Percentiles rank a stretch among this genome's conserved stretches.
phyloP scores from a whole-genome alignment of 2,888 invertebrate species.

The Hypercompe scribonia region DNA sequence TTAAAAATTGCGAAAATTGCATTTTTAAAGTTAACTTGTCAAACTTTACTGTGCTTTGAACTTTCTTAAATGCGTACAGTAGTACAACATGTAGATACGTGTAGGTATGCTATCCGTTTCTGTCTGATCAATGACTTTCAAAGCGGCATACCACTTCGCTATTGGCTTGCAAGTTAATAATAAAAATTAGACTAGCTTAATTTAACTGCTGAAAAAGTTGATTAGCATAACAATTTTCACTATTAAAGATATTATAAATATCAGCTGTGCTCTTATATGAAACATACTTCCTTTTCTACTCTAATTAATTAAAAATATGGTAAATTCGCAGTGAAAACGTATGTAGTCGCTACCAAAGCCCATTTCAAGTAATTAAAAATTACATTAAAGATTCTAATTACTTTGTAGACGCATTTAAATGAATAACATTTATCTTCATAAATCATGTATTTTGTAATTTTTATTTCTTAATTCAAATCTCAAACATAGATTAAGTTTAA shows the following conservation, averaged over 20 bases:
- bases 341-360: not conserved
- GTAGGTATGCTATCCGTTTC: no score
- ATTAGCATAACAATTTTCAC: no score
- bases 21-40: no score
- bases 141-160: no score
- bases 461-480: not conserved
- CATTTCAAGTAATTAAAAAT: not conserved
- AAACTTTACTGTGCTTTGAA: no score
- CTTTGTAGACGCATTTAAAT: constrained; percentile 14
- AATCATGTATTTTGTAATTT: not conserved
- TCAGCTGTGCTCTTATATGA: not conserved
- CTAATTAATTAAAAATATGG: not conserved
- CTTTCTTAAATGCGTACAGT: no score
- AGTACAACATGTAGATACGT: no score
- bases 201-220: no score
- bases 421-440: not conserved
- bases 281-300: not conserved
- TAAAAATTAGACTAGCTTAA: no score
- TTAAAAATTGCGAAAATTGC: no score
- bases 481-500: not conserved
- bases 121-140: no score
- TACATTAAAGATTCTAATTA: not conserved
- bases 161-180: no score
- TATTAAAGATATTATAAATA: not conserved
- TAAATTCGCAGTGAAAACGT: not conserved